Conservation (phyloP, 2,888 invertebrate species). For the Stramonita haemastoma region DNA sequence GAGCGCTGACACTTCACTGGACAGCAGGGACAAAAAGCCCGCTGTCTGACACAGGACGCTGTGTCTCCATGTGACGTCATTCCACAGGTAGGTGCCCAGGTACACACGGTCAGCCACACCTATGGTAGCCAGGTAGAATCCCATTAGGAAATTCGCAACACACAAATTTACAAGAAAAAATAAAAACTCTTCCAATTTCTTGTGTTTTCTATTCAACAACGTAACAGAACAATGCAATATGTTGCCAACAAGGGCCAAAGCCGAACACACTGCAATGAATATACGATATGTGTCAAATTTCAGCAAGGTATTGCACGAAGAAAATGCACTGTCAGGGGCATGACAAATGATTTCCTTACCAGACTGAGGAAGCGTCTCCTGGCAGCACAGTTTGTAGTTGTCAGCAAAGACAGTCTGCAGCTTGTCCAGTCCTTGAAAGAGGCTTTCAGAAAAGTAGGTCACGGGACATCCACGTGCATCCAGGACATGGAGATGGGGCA, state of each 20-base stretch:
- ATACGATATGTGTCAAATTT: background rate
- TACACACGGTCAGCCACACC: constrained; percentile 57
- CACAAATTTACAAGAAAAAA: constrained; percentile 42
- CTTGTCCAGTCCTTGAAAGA: constrained; percentile 21
- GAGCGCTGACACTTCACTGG: constrained; percentile 82
- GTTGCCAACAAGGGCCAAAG: constrained; percentile 21
- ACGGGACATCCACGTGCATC: constrained; percentile 17
- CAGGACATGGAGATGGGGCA: constrained; percentile 3
- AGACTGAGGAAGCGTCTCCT: background rate
- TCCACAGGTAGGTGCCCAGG: constrained; percentile 57
- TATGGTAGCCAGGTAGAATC: constrained; percentile 57
- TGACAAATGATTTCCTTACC: background rate
- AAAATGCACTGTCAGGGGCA: constrained; percentile 26
- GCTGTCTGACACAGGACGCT: constrained; percentile 56
- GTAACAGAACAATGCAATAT: background rate
- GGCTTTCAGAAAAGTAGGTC: background rate
- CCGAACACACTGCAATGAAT: background rate
- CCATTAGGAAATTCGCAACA: constrained; percentile 55
- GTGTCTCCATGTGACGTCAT: constrained; percentile 57
- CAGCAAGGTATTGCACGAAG: constrained; percentile 32
- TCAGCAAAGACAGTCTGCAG: constrained; percentile 21
- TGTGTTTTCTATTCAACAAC: background rate
- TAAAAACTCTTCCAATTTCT: background rate
- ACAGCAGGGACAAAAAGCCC: constrained; percentile 66
- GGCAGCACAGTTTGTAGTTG: constrained; percentile 40